phyloP scores from a whole-genome alignment of 2,797 vertebrate species.

The Fundulus diaphanus region DNA sequence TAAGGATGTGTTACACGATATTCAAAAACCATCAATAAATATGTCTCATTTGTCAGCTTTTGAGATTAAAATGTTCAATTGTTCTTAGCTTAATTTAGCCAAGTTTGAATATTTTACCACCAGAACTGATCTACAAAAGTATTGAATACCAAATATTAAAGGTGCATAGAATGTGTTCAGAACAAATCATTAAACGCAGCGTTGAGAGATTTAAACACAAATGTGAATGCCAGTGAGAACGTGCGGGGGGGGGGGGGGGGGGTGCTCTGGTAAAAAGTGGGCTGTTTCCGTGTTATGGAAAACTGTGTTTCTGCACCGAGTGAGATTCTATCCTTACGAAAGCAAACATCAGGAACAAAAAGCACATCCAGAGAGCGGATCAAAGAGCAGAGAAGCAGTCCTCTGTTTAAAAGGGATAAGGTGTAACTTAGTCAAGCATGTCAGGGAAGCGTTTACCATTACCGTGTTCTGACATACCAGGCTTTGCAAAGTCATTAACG shows the following conservation, averaged over 20 bases:
- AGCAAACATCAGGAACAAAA: conserved; percentile 40
- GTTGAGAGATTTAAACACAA: conserved; percentile 8
- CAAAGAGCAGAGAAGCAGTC: conserved; percentile 36
- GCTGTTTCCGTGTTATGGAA: conserved; percentile 16
- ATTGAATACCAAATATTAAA: not conserved
- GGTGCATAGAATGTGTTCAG: not conserved
- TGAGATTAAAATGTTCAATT: not conserved
- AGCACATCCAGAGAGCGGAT: conserved; percentile 31
- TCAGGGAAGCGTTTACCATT: conserved; percentile 40
- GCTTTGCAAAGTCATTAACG: conserved; percentile 52
- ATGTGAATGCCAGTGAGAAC: conserved; percentile 32
- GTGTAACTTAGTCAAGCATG: conserved; percentile 63
- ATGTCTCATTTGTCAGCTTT: not conserved
- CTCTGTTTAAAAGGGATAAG: conserved; percentile 55
- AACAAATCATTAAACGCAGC: not conserved
- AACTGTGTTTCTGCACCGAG: conserved; percentile 20
- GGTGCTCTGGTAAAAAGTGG: conserved; percentile 24
- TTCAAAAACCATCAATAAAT: not conserved
- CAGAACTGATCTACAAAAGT: not conserved
- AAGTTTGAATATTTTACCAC: not conserved
- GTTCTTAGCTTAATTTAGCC: not conserved
- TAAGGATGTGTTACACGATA: not conserved
- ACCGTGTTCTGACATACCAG: conserved; percentile 53
- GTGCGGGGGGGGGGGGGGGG: conserved; percentile 23
- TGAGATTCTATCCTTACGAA: conserved; percentile 41